Conservation (phyloP, 2,797 vertebrate genomes). For the Eospalax fontanierii region DNA sequence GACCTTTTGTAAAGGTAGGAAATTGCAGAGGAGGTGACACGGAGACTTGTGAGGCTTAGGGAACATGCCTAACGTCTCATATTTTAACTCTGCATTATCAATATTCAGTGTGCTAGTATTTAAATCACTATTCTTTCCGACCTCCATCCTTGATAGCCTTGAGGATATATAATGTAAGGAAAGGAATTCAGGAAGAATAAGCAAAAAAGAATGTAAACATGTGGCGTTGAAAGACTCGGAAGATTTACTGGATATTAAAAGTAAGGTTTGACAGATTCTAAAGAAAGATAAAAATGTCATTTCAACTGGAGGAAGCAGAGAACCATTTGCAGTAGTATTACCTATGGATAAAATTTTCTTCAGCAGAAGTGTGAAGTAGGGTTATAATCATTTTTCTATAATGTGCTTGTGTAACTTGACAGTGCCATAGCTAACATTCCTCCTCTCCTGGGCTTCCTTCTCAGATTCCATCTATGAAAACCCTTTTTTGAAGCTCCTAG, state of each 20-base stretch:
- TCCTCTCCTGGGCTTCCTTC: not conserved
- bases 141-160: not conserved
- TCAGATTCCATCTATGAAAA: not conserved
- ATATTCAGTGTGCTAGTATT: not conserved
- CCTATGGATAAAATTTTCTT: not conserved
- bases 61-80: too few species aligned
- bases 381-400: not conserved
- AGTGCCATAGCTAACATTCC: not conserved
- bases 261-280: not conserved
- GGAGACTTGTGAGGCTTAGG: not conserved
- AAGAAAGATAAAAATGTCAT: too few species aligned
- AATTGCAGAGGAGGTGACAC: too few species aligned
- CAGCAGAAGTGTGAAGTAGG: not conserved
- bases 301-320: too few species aligned
- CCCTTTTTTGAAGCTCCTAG: not conserved
- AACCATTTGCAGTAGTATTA: not conserved
- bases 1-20: too few species aligned
- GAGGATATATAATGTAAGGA: not conserved
- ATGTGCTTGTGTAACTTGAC: fast-evolving
- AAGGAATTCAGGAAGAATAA: too few species aligned
- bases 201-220: too few species aligned
- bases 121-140: not conserved
- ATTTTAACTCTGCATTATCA: too few species aligned
- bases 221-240: not conserved
- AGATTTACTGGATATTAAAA: too few species aligned